phyloP scores from a whole-genome alignment of 1,140 invertebrate genomes.

The Holotrichia oblita region DNA sequence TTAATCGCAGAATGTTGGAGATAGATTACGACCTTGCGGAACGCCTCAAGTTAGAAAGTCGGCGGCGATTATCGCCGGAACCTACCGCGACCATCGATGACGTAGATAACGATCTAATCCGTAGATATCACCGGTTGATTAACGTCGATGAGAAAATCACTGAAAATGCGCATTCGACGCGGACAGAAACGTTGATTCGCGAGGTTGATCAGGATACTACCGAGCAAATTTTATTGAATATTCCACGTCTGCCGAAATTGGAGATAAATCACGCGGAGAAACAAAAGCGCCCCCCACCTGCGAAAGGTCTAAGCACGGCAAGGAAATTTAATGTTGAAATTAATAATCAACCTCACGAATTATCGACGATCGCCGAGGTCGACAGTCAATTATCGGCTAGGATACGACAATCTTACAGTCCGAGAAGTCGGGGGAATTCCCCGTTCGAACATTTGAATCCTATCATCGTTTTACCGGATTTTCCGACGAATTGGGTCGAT shows the following conservation, averaged over 20 bases:
- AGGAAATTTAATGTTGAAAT: constrained; percentile 60
- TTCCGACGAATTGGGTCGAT: constrained; percentile 26
- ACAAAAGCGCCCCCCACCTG: constrained; percentile 54
- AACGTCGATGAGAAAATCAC: neutral
- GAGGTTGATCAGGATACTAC: neutral
- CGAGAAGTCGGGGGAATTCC: neutral
- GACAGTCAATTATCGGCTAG: constrained; percentile 51
- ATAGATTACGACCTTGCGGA: constrained; percentile 52
- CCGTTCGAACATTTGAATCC: constrained; percentile 9
- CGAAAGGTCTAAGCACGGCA: constrained; percentile 48
- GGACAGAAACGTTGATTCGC: neutral
- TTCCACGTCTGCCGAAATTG: constrained; percentile 56
- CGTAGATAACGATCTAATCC: constrained; percentile 43
- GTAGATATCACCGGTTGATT: constrained; percentile 44
- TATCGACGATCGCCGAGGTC: constrained; percentile 72
- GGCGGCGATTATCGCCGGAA: neutral
- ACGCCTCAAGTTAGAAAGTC: constrained; percentile 41
- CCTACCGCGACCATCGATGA: neutral
- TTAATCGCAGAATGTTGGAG: constrained; percentile 49
- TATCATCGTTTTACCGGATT: constrained; percentile 29
- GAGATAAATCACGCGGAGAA: constrained; percentile 38
- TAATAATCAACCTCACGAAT: constrained; percentile 65
- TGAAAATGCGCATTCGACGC: neutral
- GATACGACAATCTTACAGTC: neutral
- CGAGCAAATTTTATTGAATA: constrained; percentile 48